Evolutionary conservation across 2,113 vertebrate genomes (phyloP), one percentile per base, ranked within the genome.

Genomic region (Ibidorhyncha struthersii): DNA sequence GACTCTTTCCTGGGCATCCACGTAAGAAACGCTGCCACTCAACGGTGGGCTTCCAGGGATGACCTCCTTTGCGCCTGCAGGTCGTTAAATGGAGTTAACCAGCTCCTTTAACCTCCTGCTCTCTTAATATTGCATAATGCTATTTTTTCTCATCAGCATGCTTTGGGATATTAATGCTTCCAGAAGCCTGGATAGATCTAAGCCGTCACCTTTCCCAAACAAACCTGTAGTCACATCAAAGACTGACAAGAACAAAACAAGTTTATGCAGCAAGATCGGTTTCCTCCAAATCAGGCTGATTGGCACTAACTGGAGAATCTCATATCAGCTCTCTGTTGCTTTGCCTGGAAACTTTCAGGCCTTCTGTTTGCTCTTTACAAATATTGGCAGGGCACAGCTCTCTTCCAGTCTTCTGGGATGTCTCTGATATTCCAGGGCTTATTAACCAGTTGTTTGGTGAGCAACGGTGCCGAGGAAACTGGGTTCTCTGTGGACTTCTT

Each of bases 361-460:
- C 58, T 94, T 91, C 78, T 95, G 89, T 97, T 97, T 96, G 93
- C 94, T 95, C 84, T 96, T 93, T 66, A 87, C 93, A 96, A 97
- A 96, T 81, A 96, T n/a, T 82, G 87, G 30, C 49, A 90, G 50
- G 76, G 74, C 78, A 85, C 18, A 40, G 71, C 82, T 88, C 74
- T 73, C 90, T 70, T 82, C 71, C 50, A 66, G 93, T 82, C 93
- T 91, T 88, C 78, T 91, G 89, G 91, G 93, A 94, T 53, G 62
- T 40, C 77, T 95, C 77, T 87, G 67, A 67, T 95, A 87, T 94
- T 85, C 86, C 49, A 72, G 80, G 91, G 71, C 38, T 93, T 97
- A 90, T 95, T 96, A 96, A 95, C 91, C 78, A 23, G 36, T 82
- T 93, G 66, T 76, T 85, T 3, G 17, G 45, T 62, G 70, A 96